These are phyloP conservation scores for Alviniconcha marisindica DNA, from an alignment of 1,140 invertebrate genomes.

Conservation along the genomic window DNA sequence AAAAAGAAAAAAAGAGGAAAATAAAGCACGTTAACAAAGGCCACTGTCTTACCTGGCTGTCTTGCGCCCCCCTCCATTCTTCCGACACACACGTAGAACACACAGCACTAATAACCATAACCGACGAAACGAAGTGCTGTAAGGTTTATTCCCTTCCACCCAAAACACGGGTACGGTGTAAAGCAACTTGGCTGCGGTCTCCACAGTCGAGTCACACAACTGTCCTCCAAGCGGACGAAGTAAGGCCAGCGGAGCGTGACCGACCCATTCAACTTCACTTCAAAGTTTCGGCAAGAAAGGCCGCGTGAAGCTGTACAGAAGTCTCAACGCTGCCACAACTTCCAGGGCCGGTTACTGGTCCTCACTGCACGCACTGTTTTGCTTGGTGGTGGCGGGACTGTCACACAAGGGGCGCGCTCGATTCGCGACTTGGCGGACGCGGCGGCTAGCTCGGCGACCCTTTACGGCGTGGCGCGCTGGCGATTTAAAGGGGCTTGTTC, in stretches of 20 bases:
- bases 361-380: slow-evolving; percentile 16
- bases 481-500: no score
- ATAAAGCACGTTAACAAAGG: background rate
- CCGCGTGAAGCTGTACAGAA: background rate
- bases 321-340: background rate
- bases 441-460: background rate
- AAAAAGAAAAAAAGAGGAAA: no score
- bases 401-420: background rate
- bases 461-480: no score
- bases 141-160: background rate
- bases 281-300: background rate
- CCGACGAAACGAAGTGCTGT: background rate
- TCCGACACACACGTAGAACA: slow-evolving; percentile 2
- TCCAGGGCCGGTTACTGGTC: background rate
- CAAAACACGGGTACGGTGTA: background rate
- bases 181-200: background rate
- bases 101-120: slow-evolving; percentile 24
- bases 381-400: background rate
- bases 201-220: background rate
- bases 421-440: background rate
- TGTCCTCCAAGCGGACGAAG: background rate
- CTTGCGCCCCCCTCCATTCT: slow-evolving; percentile 7
- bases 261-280: slow-evolving; percentile 14
- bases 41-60: background rate
- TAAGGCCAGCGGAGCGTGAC: background rate